Evolutionary conservation across 2,888 invertebrate genomes (phyloP), one percentile per base, ranked within the genome.

Genomic region (Xanthorhoe spadicearia): DNA sequence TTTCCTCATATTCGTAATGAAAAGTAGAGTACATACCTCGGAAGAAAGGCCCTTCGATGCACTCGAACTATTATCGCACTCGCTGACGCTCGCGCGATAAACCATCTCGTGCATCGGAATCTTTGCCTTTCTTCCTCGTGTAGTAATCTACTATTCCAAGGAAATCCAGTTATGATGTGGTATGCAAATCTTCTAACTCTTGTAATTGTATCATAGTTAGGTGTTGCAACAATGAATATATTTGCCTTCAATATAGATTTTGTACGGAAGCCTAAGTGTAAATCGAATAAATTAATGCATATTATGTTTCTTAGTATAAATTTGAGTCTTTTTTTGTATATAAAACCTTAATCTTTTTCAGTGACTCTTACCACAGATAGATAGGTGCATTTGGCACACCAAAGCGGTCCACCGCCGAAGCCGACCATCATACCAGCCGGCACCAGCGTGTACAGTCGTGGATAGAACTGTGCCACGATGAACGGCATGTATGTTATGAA

Each of bases 361-460:
- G 9, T 57, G 62, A n/a, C n/a, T n/a, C 95, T 95, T 61, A 95
- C 96, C 76, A 97, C 96, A 3, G 98, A 98, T 3, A 99, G 92
- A 81, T 98, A 99, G 0, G 98, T 97, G 84, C 99, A 98, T 87
- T 99, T 98, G 17, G 98, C 98, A 75, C 98, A 98, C 99, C 99
- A 99, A 18, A 99, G 92, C 0, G 98, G 98, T 0, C 98, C 98
- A 0, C 97, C 98, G 0, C 98, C 98, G 13, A 98, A 92, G 1
- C 98, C 98, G 0, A 98, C 96, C 74, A 97, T 94, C 79, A 97
- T 89, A 0, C 97, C 97, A 0, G 97, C 96, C 0, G 97, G 97
- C 50, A 97, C 95, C 83, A 97, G 94, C 0, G 98, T 97, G 81
- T 94, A 96, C 84, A 98, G 96, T 73, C 95, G 95, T 0, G 98